A percentile compares a stretch with the other conserved stretches of the same genome.
These are phyloP conservation scores for Tipula unca DNA, from an alignment of 2,888 invertebrate genomes.

Conservation along the genomic window DNA sequence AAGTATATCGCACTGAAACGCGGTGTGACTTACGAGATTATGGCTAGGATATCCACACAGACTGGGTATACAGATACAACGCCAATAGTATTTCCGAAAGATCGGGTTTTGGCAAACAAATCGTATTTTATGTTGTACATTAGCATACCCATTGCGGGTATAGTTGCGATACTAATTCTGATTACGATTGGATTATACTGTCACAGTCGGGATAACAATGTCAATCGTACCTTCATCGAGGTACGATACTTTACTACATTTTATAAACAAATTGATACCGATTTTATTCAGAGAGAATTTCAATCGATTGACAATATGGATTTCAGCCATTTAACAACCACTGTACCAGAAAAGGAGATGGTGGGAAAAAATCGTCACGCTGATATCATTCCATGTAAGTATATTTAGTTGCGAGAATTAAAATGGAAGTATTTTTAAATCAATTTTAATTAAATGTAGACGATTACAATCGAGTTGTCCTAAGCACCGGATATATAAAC, in stretches of 20 bases:
- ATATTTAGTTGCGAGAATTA: not conserved
- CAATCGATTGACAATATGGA: not conserved
- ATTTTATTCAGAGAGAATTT: not conserved
- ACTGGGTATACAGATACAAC: not conserved
- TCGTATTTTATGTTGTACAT: not conserved
- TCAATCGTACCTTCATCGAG: not conserved
- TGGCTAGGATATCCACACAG: not conserved
- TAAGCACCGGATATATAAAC: not conserved
- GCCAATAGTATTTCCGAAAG: not conserved
- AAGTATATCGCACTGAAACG: not conserved
- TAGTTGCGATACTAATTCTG: not conserved
- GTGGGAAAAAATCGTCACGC: not conserved
- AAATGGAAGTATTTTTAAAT: not conserved
- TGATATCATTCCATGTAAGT: not conserved
- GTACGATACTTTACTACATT: not conserved
- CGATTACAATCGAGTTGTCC: not conserved
- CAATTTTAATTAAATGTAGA: not conserved
- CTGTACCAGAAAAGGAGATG: not conserved
- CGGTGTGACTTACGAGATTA: not conserved
- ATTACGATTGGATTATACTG: not conserved
- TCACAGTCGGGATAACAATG: not conserved
- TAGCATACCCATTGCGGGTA: not conserved
- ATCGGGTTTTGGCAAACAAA: not conserved
- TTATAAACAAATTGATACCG: not conserved
- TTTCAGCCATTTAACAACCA: not conserved